phyloP scores from a whole-genome alignment of 2,888 invertebrate species.

The Anthoptus insignis region DNA sequence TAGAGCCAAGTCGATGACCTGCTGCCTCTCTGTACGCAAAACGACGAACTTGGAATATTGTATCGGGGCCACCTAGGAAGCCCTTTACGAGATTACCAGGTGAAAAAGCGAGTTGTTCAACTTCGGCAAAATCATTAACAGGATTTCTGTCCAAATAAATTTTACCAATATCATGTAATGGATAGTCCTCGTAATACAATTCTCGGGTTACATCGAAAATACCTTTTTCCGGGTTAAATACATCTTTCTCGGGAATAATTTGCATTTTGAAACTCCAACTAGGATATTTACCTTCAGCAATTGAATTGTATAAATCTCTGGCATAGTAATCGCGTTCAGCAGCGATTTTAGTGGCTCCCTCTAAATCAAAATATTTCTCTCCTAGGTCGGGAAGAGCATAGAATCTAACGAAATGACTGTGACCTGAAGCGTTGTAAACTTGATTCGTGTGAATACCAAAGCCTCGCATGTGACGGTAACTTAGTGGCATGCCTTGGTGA shows the following conservation, averaged over 20 bases:
- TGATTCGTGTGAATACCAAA: slow-evolving; percentile 88
- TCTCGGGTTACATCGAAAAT: slow-evolving; percentile 59
- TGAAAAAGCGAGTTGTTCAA: slow-evolving; percentile 95
- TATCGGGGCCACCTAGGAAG: slow-evolving; percentile 95
- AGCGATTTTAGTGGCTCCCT: neutral
- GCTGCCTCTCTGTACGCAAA: slow-evolving; percentile 96
- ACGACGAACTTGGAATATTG: slow-evolving; percentile 93
- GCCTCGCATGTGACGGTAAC: slow-evolving; percentile 95
- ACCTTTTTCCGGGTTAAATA: neutral
- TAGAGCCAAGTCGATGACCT: slow-evolving; percentile 93
- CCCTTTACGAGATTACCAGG: slow-evolving; percentile 96
- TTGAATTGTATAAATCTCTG: slow-evolving; percentile 3
- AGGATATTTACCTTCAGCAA: slow-evolving; percentile 6
- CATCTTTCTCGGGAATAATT: slow-evolving; percentile 6
- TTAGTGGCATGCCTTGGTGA: slow-evolving; percentile 95
- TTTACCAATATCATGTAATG: slow-evolving; percentile 93
- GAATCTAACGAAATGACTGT: slow-evolving; percentile 2
- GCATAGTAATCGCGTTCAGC: slow-evolving; percentile 2
- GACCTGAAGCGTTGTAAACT: slow-evolving; percentile 12
- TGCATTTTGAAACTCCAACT: neutral
- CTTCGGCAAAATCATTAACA: slow-evolving; percentile 94
- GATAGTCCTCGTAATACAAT: slow-evolving; percentile 90
- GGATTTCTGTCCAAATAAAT: slow-evolving; percentile 94
- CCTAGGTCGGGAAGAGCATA: slow-evolving; percentile 1
- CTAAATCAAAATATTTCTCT: neutral